Percentiles rank a stretch among this genome's conserved stretches.
Evolutionary conservation across 2,888 invertebrate genomes (phyloP).

Genomic region (Rhingia rostrata): DNA sequence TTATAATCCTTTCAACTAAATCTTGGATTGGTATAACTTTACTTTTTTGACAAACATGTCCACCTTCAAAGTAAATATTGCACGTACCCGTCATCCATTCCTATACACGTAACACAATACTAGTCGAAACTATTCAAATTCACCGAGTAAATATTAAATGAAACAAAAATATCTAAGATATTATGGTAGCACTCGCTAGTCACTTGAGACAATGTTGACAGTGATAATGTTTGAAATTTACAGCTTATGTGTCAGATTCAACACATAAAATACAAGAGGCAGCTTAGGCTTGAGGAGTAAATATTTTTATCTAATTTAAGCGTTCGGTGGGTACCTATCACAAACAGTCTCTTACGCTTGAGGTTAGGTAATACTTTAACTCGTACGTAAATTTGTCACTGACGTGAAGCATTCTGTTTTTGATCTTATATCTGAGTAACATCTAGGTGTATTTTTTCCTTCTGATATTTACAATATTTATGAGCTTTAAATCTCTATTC

Average conservation of each 20-base stretch:
- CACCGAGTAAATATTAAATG: conserved; percentile 11
- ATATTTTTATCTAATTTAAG: conserved; percentile 59
- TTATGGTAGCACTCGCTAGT: conserved; percentile 34
- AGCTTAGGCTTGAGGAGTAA: conserved; percentile 51
- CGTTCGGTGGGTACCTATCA: conserved; percentile 35
- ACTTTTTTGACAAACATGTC: not conserved
- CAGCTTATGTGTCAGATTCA: conserved; percentile 58
- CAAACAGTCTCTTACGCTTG: conserved; percentile 24
- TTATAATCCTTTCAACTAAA: not conserved
- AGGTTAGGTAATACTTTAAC: conserved; percentile 41
- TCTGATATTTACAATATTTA: not conserved
- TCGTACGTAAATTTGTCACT: conserved; percentile 14
- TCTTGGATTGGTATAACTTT: not conserved
- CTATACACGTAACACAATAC: not conserved
- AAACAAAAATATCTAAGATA: conserved; percentile 25
- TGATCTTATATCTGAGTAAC: not conserved
- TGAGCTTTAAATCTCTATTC: not conserved
- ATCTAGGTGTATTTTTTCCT: not conserved
- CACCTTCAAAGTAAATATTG: not conserved
- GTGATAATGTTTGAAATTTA: conserved; percentile 60
- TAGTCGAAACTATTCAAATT: conserved; percentile 19
- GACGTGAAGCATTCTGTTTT: conserved; percentile 14
- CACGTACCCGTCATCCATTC: not conserved
- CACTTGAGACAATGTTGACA: conserved; percentile 32
- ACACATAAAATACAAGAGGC: conserved; percentile 56